These are phyloP conservation scores for Sphecodes monilicornis DNA, from an alignment of 2,888 invertebrate genomes.

Conservation along the genomic window DNA sequence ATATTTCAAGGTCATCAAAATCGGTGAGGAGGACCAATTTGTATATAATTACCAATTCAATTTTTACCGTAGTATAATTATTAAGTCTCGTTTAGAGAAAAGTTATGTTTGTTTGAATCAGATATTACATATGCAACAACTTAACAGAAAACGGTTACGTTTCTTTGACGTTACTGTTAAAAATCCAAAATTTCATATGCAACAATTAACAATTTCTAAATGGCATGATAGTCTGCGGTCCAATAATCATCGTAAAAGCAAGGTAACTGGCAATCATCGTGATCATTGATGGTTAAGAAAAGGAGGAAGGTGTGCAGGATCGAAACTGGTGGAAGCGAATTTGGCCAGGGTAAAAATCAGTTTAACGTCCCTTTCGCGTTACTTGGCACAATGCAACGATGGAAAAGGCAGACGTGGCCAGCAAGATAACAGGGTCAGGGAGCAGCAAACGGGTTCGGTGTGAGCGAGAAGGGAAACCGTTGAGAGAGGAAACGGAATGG, in stretches of 20 bases:
- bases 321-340: conserved; percentile 7
- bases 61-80: too few species aligned
- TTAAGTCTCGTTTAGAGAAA: too few species aligned
- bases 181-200: too few species aligned
- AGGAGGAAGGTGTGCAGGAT: conserved; percentile 10
- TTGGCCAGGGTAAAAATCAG: conserved; percentile 49
- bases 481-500: conserved; percentile 75
- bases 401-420: conserved; percentile 60
- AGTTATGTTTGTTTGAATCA: too few species aligned
- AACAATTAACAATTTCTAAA: too few species aligned
- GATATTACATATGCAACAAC: too few species aligned
- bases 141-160: too few species aligned
- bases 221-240: neutral
- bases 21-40: too few species aligned
- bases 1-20: too few species aligned
- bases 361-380: conserved; percentile 52
- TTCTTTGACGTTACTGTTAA: too few species aligned
- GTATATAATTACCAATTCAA: too few species aligned
- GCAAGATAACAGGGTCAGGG: conserved; percentile 66
- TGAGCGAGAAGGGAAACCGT: conserved; percentile 52
- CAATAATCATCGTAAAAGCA: neutral
- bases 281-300: conserved; percentile 1
- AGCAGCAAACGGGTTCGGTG: conserved; percentile 39
- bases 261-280: neutral
- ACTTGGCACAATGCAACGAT: conserved; percentile 54